Percentiles rank a stretch among this genome's conserved stretches.
Conservation (phyloP, 2,888 invertebrate species). For the Amphipyra berbera region DNA sequence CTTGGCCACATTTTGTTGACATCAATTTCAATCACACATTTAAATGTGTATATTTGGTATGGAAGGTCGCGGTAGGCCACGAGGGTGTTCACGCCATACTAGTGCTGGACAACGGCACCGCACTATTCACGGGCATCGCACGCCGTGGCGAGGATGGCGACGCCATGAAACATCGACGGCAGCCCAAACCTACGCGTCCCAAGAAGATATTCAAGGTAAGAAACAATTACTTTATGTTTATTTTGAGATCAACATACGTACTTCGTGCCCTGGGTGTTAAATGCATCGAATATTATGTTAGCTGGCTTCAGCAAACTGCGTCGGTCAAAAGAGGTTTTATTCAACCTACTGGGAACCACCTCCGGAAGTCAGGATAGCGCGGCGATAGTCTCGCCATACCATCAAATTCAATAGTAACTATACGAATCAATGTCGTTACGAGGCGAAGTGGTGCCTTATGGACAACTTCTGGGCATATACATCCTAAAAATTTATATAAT, state of each 20-base stretch:
- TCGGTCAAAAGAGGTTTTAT: background rate
- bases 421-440: too few species aligned
- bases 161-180: constrained; percentile 93
- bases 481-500: too few species aligned
- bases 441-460: too few species aligned
- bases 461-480: too few species aligned
- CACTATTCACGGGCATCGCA: constrained; percentile 94
- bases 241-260: too few species aligned
- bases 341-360: background rate
- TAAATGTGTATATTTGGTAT: constrained; percentile 75
- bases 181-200: constrained; percentile 97
- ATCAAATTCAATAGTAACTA: too few species aligned
- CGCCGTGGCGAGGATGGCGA: constrained; percentile 98
- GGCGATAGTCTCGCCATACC: too few species aligned
- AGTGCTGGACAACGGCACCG: constrained; percentile 97
- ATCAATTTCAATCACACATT: background rate
- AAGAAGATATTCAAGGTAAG: constrained; percentile 96
- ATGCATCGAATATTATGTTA: too few species aligned
- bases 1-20: background rate
- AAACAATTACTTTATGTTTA: background rate
- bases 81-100: constrained; percentile 97
- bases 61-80: constrained; percentile 96
- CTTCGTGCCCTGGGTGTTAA: too few species aligned
- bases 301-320: too few species aligned
- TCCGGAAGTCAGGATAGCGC: too few species aligned